Percentiles rank a stretch among this genome's conserved stretches.
These are phyloP conservation scores for Puma concolor DNA, from an alignment of 2,113 vertebrate species.

Conservation along the genomic window DNA sequence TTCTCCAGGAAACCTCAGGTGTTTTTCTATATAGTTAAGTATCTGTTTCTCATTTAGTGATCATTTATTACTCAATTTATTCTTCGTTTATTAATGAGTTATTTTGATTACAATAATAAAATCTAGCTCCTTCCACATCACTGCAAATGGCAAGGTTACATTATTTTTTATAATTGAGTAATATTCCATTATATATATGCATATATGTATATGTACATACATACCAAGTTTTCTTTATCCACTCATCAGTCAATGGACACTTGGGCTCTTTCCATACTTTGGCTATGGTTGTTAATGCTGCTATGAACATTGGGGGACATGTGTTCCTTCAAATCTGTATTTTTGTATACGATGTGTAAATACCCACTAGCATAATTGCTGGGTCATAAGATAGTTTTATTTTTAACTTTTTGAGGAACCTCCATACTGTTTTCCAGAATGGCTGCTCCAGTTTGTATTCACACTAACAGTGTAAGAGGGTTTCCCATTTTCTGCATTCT, in stretches of 20 bases:
- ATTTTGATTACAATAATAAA: too few relatives aligned
- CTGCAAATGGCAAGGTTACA: too few relatives aligned
- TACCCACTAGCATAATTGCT: not conserved
- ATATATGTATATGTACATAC: too few relatives aligned
- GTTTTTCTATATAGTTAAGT: not conserved
- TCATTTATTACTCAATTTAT: too few relatives aligned
- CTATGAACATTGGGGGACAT: not conserved
- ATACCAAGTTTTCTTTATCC: too few relatives aligned
- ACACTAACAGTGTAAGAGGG: not conserved
- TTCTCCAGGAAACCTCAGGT: not conserved
- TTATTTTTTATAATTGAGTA: too few relatives aligned
- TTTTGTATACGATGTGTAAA: not conserved
- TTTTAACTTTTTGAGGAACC: not conserved
- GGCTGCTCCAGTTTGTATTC: not conserved
- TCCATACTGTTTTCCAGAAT: not conserved
- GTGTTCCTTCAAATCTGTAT: not conserved
- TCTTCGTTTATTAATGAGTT: too few relatives aligned
- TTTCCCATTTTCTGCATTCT: not conserved
- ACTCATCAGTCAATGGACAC: too few relatives aligned
- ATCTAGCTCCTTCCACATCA: too few relatives aligned
- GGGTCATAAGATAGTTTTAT: not conserved
- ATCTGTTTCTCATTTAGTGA: too few relatives aligned
- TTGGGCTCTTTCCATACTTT: too few relatives aligned
- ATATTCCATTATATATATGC: too few relatives aligned
- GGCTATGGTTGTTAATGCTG: not conserved